Base-by-base conservation (phyloP, 2,113 vertebrate genomes). In the Orcinus orca region DNA sequence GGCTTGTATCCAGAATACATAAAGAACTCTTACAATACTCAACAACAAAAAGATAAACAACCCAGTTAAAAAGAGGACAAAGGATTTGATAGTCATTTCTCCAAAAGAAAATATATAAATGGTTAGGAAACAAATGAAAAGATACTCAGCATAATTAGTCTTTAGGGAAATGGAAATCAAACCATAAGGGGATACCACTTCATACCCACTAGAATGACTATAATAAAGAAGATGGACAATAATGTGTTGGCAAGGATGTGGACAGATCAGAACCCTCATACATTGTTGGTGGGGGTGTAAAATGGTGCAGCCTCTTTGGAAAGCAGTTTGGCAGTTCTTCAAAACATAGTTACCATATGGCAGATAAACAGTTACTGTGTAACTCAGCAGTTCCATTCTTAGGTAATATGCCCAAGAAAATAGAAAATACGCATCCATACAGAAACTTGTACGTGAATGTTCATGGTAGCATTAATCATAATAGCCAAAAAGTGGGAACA, bases 251-350 rank as follows among this genome's bases (percentile, higher is more conserved):
- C 47, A 88, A 29, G 18, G 47, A 44, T 82, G 2, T 73, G 25
- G 38, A 67, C 41, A 76, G 50, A 83, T 74, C 93, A 36, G 38
- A 91, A 74, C 18, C 11, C 36, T 73, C 8, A 53, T 53, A 53
- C 26, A 10, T 86, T 89, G 50, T 50, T 94, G 17, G 6, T n/a
- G 6, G 50, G 47, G 85, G 62, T 85, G 33, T 67, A 90, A 76
- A 94, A 31, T 74, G 53, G 9, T 88, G 29, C 20, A 53, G 5
- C 33, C 38, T 77, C 86, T 91, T 92, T 92, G 79, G 47, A 92
- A 94, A 94, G 73, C n/a, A 91, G n/a, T 63, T 91, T 38, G 87
- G 3, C n/a, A 77, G 20, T 92, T 95, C 38, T 83, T 96, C 33
- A 65, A 53, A 70, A 77, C 25, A 36, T 55, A 63, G 17, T 93